Conservation (phyloP, 2,113 vertebrate genomes). For the Spheniscus mendiculus region DNA sequence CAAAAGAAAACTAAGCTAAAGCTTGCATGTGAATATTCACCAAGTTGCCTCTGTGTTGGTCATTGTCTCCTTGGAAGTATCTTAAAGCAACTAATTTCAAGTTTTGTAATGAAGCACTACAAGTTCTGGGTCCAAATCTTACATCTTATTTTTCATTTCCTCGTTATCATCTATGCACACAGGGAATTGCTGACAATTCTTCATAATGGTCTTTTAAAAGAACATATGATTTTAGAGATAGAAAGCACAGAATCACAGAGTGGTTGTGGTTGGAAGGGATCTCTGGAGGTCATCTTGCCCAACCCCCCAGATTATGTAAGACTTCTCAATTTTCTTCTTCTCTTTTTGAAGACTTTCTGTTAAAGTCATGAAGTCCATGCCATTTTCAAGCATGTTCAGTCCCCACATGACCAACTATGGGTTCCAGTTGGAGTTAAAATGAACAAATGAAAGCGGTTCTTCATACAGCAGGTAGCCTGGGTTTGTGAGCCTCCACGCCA, state of each 20-base stretch:
- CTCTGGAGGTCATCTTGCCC: background rate
- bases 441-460: background rate
- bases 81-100: background rate
- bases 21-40: background rate
- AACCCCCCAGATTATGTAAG: background rate
- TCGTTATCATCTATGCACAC: background rate
- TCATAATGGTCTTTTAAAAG: background rate
- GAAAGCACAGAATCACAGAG: background rate
- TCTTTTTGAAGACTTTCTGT: background rate
- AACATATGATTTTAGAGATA: rapidly evolving
- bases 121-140: background rate
- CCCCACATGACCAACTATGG: background rate
- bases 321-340: background rate
- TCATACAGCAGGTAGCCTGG: background rate
- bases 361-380: background rate
- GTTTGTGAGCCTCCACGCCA: background rate
- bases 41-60: background rate
- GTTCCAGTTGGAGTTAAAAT: background rate
- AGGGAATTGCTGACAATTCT: background rate
- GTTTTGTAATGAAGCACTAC: background rate
- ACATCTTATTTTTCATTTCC: background rate
- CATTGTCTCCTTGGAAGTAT: background rate
- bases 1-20: background rate
- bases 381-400: background rate
- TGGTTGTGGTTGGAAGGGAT: background rate